Conservation (phyloP, 2,113 vertebrate species). For the Toxostoma redivivum region DNA sequence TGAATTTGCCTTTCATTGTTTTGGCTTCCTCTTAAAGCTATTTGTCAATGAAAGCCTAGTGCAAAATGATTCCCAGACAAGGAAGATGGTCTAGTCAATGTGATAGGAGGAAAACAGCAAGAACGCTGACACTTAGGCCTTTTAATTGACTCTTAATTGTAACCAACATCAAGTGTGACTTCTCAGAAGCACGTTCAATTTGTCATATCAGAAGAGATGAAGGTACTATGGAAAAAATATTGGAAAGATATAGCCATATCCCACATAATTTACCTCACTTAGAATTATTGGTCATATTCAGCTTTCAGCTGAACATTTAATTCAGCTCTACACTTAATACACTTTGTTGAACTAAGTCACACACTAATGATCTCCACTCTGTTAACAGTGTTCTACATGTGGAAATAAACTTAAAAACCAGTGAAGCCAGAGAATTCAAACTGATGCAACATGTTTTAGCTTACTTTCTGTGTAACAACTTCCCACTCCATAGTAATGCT, state of each 20-base stretch:
- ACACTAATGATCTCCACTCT: neutral
- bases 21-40: neutral
- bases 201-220: neutral
- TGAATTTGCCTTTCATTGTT: neutral
- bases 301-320: neutral
- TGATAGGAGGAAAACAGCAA: neutral
- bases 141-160: neutral
- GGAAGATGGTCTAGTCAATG: neutral
- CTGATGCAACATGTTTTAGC: neutral
- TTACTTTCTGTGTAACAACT: constrained; percentile 7
- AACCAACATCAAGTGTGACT: neutral
- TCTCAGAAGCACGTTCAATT: neutral
- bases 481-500: neutral
- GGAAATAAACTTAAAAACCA: neutral
- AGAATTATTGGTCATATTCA: neutral
- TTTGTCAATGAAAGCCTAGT: neutral
- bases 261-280: neutral
- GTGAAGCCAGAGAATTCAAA: neutral
- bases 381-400: neutral
- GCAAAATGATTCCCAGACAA: neutral
- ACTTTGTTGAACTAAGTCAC: neutral
- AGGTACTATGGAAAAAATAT: neutral
- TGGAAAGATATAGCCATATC: neutral
- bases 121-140: neutral
- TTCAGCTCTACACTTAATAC: neutral